Percentiles rank a stretch among this genome's conserved stretches.
These are phyloP conservation scores for Trichogramma dendrolimi DNA, from an alignment of 2,888 invertebrate genomes.

Conservation along the genomic window DNA sequence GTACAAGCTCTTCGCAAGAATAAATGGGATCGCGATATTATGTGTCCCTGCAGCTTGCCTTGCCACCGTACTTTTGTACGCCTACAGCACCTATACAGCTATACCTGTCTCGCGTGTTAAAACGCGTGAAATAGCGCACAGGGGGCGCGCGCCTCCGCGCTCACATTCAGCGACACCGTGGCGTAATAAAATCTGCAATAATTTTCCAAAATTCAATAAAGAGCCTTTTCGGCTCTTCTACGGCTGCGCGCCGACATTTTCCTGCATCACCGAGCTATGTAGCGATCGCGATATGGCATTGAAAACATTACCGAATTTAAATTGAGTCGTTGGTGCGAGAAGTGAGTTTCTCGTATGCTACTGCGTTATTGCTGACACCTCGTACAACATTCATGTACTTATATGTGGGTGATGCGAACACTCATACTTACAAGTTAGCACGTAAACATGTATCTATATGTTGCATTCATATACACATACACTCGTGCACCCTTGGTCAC, in stretches of 20 bases:
- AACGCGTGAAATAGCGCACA: conserved; percentile 12
- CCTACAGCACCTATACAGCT: background rate
- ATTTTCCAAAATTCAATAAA: conserved; percentile 25
- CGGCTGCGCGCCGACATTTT: too few species aligned
- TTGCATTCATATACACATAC: too few species aligned
- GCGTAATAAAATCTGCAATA: conserved; percentile 22
- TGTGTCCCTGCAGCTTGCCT: background rate
- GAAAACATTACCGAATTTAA: conserved; percentile 21
- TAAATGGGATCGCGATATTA: conserved; percentile 19
- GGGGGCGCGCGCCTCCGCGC: background rate
- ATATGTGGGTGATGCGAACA: too few species aligned
- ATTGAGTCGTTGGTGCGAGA: conserved; percentile 7
- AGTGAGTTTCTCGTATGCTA: too few species aligned
- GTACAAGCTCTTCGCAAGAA: background rate
- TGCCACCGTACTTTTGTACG: background rate
- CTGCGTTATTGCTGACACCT: too few species aligned
- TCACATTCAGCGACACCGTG: background rate
- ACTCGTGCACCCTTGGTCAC: too few species aligned
- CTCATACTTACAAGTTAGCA: too few species aligned
- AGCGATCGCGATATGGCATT: background rate
- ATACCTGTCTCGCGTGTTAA: background rate
- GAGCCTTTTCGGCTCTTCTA: background rate
- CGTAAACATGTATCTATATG: too few species aligned
- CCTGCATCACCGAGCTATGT: too few species aligned
- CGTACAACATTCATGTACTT: too few species aligned